These are phyloP conservation scores for Picus viridis DNA, from an alignment of 2,797 vertebrate species.

Conservation along the genomic window DNA sequence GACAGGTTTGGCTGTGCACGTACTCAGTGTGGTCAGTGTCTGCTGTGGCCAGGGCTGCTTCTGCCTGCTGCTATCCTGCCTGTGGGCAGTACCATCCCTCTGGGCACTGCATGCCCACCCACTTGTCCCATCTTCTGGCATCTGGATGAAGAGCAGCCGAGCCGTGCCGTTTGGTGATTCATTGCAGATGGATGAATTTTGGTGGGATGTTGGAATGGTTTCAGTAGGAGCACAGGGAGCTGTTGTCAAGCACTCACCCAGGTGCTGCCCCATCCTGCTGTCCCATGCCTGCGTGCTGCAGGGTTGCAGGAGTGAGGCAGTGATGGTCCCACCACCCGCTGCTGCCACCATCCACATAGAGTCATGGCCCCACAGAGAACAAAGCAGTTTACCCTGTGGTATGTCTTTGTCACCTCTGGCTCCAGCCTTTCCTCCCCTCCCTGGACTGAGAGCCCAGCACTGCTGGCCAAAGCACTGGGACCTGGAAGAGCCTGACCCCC, in stretches of 20 bases:
- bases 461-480: neutral
- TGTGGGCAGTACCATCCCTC: accelerated
- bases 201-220: neutral
- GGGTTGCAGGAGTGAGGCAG: neutral
- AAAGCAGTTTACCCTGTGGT: accelerated
- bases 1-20: accelerated
- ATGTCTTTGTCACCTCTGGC: neutral
- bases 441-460: accelerated
- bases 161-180: accelerated
- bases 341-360: neutral
- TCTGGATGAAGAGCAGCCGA: accelerated
- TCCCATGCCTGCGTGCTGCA: accelerated
- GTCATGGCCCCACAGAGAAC: neutral
- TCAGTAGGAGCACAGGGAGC: accelerated
- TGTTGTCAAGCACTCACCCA: neutral
- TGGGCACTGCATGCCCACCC: accelerated
- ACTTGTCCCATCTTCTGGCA: accelerated
- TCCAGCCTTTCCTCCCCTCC: neutral
- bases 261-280: accelerated
- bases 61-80: neutral
- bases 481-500: neutral
- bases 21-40: accelerated
- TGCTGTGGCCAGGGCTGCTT: neutral
- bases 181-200: neutral
- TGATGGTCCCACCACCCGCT: accelerated